Percentiles rank a stretch among this genome's conserved stretches.
phyloP scores from a whole-genome alignment of 2,888 invertebrate species.

The Drosophila mayaguana region DNA sequence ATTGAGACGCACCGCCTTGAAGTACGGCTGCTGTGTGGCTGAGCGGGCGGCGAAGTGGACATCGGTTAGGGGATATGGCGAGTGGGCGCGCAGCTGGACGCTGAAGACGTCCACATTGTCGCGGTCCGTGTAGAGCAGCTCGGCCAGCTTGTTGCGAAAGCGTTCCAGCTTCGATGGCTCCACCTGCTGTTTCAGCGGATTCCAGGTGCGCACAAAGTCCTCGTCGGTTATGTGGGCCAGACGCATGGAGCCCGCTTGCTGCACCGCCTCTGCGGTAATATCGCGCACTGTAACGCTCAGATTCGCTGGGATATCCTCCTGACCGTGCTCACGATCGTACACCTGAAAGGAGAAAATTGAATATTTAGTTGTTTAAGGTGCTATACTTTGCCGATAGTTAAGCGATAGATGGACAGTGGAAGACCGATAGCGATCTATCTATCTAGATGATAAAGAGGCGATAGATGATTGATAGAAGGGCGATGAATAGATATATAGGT shows the following conservation, averaged over 20 bases:
- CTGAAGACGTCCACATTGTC: conserved; percentile 98
- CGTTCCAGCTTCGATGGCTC: conserved; percentile 94
- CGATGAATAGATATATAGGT: no score
- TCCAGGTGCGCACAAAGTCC: conserved; percentile 98
- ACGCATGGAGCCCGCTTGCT: conserved; percentile 96
- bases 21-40: conserved; percentile 91
- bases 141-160: conserved; percentile 94
- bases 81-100: conserved; percentile 93
- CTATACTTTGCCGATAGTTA: no score
- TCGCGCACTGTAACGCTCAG: conserved; percentile 96
- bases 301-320: conserved; percentile 96
- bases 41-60: conserved; percentile 97
- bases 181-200: conserved; percentile 92
- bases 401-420: no score
- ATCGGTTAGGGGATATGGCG: conserved; percentile 94
- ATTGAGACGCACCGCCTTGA: conserved; percentile 96
- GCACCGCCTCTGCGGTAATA: conserved; percentile 96
- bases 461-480: no score
- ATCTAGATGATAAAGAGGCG: no score
- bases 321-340: conserved; percentile 96
- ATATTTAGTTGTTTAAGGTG: no score
- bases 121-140: conserved; percentile 92
- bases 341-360: conserved; percentile 85
- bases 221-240: conserved; percentile 97
- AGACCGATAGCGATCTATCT: no score